phyloP scores from a whole-genome alignment of 2,888 invertebrate genomes.

The Eledone cirrhosa region DNA sequence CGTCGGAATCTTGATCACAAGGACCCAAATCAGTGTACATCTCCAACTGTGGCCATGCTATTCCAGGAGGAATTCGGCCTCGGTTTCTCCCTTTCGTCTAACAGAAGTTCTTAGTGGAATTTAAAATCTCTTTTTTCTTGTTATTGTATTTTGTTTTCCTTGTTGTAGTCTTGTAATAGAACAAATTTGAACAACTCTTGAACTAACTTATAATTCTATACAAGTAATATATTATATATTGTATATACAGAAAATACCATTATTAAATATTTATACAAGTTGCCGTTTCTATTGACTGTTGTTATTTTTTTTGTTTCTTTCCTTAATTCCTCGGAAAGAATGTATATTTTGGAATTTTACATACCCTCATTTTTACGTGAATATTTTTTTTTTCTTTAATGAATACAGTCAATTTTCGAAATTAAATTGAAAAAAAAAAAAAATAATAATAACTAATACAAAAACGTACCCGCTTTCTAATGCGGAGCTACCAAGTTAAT shows the following conservation, averaged over 20 bases:
- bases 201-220: background rate
- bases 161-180: too few relatives aligned
- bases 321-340: too few relatives aligned
- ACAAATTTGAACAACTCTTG: background rate
- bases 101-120: background rate
- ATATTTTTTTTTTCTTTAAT: background rate
- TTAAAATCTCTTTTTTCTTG: background rate
- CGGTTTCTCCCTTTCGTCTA: background rate
- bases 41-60: conserved; percentile 28
- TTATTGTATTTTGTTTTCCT: background rate
- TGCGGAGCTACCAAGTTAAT: too few relatives aligned
- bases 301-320: too few relatives aligned
- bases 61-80: conserved; percentile 10
- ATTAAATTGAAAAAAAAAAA: background rate
- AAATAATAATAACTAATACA: too few relatives aligned
- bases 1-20: conserved; percentile 25
- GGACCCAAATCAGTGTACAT: conserved; percentile 26
- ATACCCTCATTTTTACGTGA: background rate
- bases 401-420: background rate
- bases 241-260: too few relatives aligned
- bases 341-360: too few relatives aligned
- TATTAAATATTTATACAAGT: too few relatives aligned
- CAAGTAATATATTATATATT: background rate
- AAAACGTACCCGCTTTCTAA: background rate
- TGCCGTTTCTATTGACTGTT: too few relatives aligned